A percentile compares a stretch with the other conserved stretches of the same genome.
Conservation (phyloP, 64 coral and sea anemone genomes). For the Orbicella faveolata region DNA sequence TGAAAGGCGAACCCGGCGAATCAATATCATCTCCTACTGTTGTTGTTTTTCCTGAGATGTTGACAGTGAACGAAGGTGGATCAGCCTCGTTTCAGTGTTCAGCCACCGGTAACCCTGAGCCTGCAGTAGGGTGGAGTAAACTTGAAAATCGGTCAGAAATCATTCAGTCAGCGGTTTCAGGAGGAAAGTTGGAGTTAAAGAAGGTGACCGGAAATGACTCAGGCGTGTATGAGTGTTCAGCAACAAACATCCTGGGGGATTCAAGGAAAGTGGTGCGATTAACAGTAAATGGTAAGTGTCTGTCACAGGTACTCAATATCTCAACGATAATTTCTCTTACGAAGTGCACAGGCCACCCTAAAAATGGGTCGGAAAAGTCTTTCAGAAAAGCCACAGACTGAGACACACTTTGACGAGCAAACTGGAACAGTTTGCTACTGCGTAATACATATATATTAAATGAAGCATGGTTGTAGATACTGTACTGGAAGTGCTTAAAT, state of each 20-base stretch:
- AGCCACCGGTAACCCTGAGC: conserved; percentile 47
- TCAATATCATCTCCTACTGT: conserved; percentile 9
- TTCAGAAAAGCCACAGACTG: too few relatives aligned
- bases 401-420: too few relatives aligned
- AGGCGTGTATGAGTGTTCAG: conserved; percentile 44
- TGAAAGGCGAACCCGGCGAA: conserved; percentile 20
- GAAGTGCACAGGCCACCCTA: too few relatives aligned
- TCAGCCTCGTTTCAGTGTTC: conserved; percentile 28
- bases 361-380: too few relatives aligned
- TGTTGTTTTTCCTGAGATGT: conserved; percentile 9
- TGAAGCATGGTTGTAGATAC: too few relatives aligned
- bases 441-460: too few relatives aligned
- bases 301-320: too few relatives aligned
- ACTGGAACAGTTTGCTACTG: too few relatives aligned
- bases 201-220: conserved; percentile 18
- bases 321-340: too few relatives aligned
- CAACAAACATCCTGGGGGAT: conserved; percentile 31
- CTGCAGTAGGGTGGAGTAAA: conserved; percentile 61
- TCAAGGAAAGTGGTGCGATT: background rate
- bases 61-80: conserved; percentile 26
- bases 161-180: background rate
- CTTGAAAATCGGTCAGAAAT: conserved; percentile 7
- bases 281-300: conserved; percentile 28
- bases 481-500: too few relatives aligned
- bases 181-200: conserved; percentile 15